Evolutionary conservation across 2,888 invertebrate genomes (phyloP), one percentile per base, ranked within the genome.

Genomic region (Stenurella melanura): DNA sequence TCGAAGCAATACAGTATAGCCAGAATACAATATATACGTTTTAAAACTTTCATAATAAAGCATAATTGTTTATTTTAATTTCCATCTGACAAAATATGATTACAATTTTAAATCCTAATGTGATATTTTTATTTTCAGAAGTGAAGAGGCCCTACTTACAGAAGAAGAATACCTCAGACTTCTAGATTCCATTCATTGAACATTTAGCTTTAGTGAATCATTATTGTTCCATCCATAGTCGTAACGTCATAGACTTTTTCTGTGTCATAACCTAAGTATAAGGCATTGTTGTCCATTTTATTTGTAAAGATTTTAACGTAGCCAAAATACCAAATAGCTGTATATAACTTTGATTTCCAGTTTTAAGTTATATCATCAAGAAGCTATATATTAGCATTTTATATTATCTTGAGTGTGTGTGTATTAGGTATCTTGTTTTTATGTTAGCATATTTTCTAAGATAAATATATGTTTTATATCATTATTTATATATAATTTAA

Each of bases 111-210:
- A 26, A 26, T 26, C 21, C 4, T 26, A 3, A 26, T 3, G 4
- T 26, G 4, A 26, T 26, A 26, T 26, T 26, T 78, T 83, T 74
- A 74, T 80, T 84, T 84, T 75, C 81, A 85, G 85, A 74, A 68
- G 78, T 60, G 79, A 82, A 63, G 84, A 84, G 15, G 83, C 81
- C n/a, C 80, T 87, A 56, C 82, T 88, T 78, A 83, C 84, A 63
- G 87, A 87, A 81, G 85, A 87, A 73, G 88, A 88, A 77, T 88
- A 88, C 79, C 83, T 84, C 76, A 82, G 86, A 73, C 83, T 87
- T 54, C 81, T 89, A 64, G 79, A 82, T 74, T 83, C 85, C 73
- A 85, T 85, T 80, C 81, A 82, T 74, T 86, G 81, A 84, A 78
- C 64, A 79, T 75, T 60, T 72, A 79, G 77, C 72, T 78, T 79